Conservation (phyloP, 1,140 invertebrate species). For the Teleopsis dalmanni region DNA sequence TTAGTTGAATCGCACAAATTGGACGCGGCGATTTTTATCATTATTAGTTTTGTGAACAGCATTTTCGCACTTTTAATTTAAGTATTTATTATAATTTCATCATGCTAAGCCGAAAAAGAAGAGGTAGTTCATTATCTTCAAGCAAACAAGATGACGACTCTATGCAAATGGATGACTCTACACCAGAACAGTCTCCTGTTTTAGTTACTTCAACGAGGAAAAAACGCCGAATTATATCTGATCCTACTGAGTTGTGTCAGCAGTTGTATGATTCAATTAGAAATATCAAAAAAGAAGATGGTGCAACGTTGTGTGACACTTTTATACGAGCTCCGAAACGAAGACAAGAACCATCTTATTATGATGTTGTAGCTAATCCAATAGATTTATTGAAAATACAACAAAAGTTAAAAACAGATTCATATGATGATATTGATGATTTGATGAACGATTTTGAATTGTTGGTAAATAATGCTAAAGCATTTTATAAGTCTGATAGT, state of each 20-base stretch:
- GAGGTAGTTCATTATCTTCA: conserved; percentile 38
- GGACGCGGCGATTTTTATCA: no score
- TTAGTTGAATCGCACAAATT: no score
- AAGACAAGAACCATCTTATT: conserved; percentile 81
- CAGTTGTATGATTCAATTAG: conserved; percentile 87
- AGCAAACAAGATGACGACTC: conserved; percentile 39
- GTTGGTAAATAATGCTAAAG: conserved; percentile 84
- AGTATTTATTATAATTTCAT: conserved; percentile 5
- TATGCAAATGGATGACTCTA: conserved; percentile 37
- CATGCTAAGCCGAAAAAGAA: conserved; percentile 38
- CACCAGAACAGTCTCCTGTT: conserved; percentile 52
- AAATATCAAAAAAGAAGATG: conserved; percentile 88
- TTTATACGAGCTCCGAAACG: conserved; percentile 91
- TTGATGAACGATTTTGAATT: conserved; percentile 79
- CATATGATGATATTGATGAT: conserved; percentile 84
- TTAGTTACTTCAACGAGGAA: conserved; percentile 10
- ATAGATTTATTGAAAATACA: conserved; percentile 87
- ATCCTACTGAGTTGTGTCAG: conserved; percentile 73
- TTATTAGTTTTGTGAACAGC: no score
- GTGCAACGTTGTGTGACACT: conserved; percentile 80
- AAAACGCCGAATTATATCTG: conserved; percentile 12
- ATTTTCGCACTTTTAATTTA: background rate
- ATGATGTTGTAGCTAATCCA: conserved; percentile 84
- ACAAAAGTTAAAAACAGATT: conserved; percentile 93
- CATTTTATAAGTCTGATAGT: conserved; percentile 82